A percentile compares a stretch with the other conserved stretches of the same genome.
Evolutionary conservation across 2,797 vertebrate genomes (phyloP).

Genomic region (Hirundo rustica): DNA sequence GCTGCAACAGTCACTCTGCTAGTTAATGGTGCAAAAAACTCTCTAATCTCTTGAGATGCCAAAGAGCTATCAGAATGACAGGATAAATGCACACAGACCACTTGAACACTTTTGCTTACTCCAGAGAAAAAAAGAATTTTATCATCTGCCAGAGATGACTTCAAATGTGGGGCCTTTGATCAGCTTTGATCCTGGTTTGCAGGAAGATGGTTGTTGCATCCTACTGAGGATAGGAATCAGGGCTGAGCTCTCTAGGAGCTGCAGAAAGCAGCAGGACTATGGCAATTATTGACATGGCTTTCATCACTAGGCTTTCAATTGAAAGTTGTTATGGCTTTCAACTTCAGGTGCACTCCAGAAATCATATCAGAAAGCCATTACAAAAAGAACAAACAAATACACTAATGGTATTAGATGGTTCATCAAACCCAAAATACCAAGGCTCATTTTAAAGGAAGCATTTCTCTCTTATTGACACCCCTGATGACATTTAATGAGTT

Average conservation of each 20-base stretch:
- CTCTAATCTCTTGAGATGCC: background rate
- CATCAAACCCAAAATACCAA: conserved; percentile 8
- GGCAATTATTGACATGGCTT: conserved; percentile 33
- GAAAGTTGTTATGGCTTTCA: background rate
- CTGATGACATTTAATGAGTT: background rate
- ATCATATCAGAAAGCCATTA: conserved; percentile 15
- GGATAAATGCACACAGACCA: background rate
- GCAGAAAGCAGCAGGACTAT: background rate
- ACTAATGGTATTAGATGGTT: background rate
- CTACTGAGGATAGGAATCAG: background rate
- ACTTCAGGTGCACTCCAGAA: conserved; percentile 14
- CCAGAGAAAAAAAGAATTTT: background rate
- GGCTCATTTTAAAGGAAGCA: background rate
- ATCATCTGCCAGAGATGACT: background rate
- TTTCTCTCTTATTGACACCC: background rate
- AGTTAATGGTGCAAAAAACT: background rate
- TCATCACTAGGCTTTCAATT: conserved; percentile 41
- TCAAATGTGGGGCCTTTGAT: background rate
- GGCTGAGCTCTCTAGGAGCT: background rate
- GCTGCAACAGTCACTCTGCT: background rate
- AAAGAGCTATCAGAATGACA: background rate
- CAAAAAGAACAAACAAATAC: background rate
- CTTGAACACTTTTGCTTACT: background rate
- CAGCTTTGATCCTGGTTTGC: background rate
- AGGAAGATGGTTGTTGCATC: background rate